Conservation (phyloP, 2,888 invertebrate genomes). For the Drosophila rubida region DNA sequence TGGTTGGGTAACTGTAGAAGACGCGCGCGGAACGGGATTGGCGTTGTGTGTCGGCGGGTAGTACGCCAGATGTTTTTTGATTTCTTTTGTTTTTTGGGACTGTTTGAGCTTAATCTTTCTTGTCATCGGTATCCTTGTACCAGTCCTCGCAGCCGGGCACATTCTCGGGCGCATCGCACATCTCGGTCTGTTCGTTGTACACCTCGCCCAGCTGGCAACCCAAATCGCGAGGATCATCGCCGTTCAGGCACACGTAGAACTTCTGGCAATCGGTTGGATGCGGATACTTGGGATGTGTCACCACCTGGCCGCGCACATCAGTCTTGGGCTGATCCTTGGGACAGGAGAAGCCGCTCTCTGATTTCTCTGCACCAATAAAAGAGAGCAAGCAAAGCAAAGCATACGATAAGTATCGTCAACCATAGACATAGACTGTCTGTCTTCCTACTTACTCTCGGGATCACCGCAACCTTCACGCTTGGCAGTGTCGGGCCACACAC, state of each 20-base stretch:
- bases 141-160: conserved; percentile 96
- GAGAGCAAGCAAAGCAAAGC: background rate
- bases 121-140: conserved; percentile 93
- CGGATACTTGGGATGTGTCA: conserved; percentile 93
- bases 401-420: background rate
- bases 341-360: conserved; percentile 94
- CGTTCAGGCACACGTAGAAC: conserved; percentile 95
- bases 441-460: conserved; percentile 85
- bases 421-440: background rate
- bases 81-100: background rate
- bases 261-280: conserved; percentile 95
- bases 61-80: conserved; percentile 4
- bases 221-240: conserved; percentile 93
- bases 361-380: conserved; percentile 86
- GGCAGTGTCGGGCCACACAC: conserved; percentile 94
- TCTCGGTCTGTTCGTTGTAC: conserved; percentile 94
- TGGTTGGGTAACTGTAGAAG: conserved; percentile 39
- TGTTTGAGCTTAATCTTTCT: conserved; percentile 79
- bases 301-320: conserved; percentile 89
- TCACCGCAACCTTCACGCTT: conserved; percentile 91
- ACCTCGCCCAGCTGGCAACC: conserved; percentile 95
- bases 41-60: conserved; percentile 40
- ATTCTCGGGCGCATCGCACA: conserved; percentile 95
- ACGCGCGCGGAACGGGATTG: conserved; percentile 38
- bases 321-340: conserved; percentile 88